Conservation (phyloP, 1,140 invertebrate species). For the Dendrolimus punctatus region DNA sequence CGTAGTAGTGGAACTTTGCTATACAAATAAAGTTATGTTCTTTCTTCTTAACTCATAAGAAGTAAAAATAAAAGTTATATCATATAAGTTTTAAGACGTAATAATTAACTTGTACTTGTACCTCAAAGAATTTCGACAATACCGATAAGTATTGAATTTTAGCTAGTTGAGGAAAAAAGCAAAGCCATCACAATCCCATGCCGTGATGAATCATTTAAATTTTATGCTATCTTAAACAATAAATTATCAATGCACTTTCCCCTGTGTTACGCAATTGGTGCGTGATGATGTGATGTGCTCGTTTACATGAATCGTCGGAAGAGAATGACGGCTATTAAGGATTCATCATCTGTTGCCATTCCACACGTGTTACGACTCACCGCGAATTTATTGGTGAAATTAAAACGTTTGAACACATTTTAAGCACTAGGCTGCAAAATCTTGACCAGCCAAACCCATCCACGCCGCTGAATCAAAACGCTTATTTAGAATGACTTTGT, state of each 20-base stretch:
- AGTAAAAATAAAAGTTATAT: too few relatives aligned
- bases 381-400: conserved; percentile 15
- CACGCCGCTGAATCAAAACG: too few relatives aligned
- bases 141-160: too few relatives aligned
- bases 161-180: too few relatives aligned
- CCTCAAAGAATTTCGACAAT: too few relatives aligned
- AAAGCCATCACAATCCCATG: conserved; percentile 2
- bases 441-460: not conserved
- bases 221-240: conserved; percentile 11
- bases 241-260: conserved; percentile 45
- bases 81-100: too few relatives aligned
- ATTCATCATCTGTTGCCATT: conserved; percentile 25
- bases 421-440: conserved; percentile 13
- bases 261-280: conserved; percentile 41
- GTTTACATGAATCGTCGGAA: conserved; percentile 45
- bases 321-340: conserved; percentile 37
- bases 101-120: too few relatives aligned
- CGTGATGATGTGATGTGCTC: conserved; percentile 42
- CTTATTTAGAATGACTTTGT: too few relatives aligned
- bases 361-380: conserved; percentile 12
- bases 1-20: too few relatives aligned
- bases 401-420: conserved; percentile 13
- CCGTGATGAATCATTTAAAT: not conserved
- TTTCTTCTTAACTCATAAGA: too few relatives aligned
- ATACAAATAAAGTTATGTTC: too few relatives aligned